Percentiles rank a stretch among this genome's conserved stretches.
Evolutionary conservation across 1,140 invertebrate genomes (phyloP).

Genomic region (Parapsyche elsis): DNA sequence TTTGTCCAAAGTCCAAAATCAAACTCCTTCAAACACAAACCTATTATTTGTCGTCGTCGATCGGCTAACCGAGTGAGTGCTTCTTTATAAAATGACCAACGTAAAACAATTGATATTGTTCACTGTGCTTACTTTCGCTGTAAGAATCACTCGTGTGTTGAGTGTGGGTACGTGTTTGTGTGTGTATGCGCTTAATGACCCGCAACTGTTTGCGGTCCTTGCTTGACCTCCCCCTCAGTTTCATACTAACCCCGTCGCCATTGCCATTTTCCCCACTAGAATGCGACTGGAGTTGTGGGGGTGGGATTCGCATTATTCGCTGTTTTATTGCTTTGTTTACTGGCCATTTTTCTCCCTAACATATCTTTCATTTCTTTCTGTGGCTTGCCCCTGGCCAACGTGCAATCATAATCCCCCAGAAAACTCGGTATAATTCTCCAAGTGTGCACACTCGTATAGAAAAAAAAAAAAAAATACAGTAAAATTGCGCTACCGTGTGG

Average conservation of each 20-base stretch:
- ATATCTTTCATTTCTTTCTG: conserved; percentile 31
- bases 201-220: conserved; percentile 22
- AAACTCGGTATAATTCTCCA: not conserved
- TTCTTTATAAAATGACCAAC: not conserved
- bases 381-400: conserved; percentile 7
- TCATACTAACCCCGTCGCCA: not conserved
- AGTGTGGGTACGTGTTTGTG: not conserved
- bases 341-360: conserved; percentile 31
- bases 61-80: too few relatives aligned
- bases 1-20: too few relatives aligned
- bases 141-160: too few relatives aligned
- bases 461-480: too few relatives aligned
- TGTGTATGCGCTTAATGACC: conserved; percentile 26
- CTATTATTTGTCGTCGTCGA: too few relatives aligned
- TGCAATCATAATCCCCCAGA: not conserved
- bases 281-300: not conserved
- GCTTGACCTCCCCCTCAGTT: conserved; percentile 35
- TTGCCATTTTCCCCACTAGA: not conserved
- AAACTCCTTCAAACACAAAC: too few relatives aligned
- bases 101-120: too few relatives aligned
- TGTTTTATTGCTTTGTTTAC: conserved; percentile 37
- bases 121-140: too few relatives aligned
- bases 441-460: not conserved
- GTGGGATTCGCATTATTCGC: conserved; percentile 22
- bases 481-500: too few relatives aligned